Evolutionary conservation across 2,888 invertebrate species (phyloP).

Genomic region (Drosophila quinaria): DNA sequence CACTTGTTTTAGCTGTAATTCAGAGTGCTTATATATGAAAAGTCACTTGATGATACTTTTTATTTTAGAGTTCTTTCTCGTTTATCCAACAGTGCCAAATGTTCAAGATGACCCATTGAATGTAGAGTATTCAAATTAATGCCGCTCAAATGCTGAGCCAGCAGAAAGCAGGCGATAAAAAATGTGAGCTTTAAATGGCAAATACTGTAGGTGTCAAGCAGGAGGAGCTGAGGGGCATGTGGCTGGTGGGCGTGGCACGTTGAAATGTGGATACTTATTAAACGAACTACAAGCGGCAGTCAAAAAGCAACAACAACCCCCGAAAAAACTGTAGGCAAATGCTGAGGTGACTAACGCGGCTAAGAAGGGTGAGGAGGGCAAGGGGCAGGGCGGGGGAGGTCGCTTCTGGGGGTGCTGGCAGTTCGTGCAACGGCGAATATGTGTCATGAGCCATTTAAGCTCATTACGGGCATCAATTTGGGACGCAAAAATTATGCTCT

Average conservation of each 20-base stretch:
- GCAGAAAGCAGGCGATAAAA: conserved; percentile 57
- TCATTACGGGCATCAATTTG: conserved; percentile 84
- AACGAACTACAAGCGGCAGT: conserved; percentile 38
- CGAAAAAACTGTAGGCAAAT: conserved; percentile 46
- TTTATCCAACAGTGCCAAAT: not conserved
- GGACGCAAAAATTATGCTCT: conserved; percentile 80
- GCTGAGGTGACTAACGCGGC: conserved; percentile 1
- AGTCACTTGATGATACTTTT: too few relatives aligned
- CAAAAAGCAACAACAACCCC: conserved; percentile 10
- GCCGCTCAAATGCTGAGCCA: conserved; percentile 58
- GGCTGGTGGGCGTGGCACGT: conserved; percentile 8
- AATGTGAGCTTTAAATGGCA: conserved; percentile 59
- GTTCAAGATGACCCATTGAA: not conserved
- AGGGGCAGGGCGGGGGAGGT: not conserved
- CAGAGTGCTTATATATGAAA: too few relatives aligned
- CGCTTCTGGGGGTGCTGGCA: not conserved
- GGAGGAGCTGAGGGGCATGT: not conserved
- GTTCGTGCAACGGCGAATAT: conserved; percentile 63
- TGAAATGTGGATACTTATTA: conserved; percentile 36
- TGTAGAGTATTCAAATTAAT: conserved; percentile 57
- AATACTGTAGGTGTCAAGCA: conserved; percentile 45
- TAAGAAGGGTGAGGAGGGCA: not conserved
- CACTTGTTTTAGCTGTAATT: too few relatives aligned
- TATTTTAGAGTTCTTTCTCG: too few relatives aligned
- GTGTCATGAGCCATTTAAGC: conserved; percentile 85